These are phyloP conservation scores for Astreopora myriophthalma DNA, from an alignment of 64 coral and sea anemone species.

Conservation along the genomic window DNA sequence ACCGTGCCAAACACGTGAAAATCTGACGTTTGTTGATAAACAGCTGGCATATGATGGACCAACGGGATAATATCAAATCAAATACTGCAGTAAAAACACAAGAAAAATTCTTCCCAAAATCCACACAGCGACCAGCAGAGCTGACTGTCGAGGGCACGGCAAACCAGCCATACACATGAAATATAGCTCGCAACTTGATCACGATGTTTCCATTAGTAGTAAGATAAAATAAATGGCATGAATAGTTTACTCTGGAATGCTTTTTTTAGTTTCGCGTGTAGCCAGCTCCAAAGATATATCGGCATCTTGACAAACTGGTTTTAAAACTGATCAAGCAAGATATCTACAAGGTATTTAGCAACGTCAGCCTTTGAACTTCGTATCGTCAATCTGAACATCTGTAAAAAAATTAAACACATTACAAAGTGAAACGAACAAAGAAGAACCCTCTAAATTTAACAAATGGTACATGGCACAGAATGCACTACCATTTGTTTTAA, in stretches of 20 bases:
- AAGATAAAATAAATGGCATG: background rate
- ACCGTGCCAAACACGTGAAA: background rate
- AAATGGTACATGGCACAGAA: no score
- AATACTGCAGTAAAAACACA: background rate
- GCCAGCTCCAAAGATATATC: background rate
- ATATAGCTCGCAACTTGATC: background rate
- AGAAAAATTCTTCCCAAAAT: no score
- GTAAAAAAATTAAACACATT: no score
- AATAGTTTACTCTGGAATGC: background rate
- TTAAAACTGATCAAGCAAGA: constrained; percentile 78
- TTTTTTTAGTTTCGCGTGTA: background rate
- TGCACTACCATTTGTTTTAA: no score
- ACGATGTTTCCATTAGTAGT: background rate
- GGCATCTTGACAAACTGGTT: background rate
- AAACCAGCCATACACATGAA: no score
- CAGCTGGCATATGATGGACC: background rate
- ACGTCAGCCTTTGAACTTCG: constrained; percentile 74
- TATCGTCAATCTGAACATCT: constrained; percentile 93
- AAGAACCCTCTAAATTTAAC: no score
- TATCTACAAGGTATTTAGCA: constrained; percentile 48
- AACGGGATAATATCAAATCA: background rate
- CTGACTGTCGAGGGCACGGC: background rate
- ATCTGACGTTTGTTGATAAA: background rate
- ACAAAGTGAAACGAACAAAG: no score
- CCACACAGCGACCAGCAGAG: no score